Evolutionary conservation across 2,888 invertebrate species (phyloP).

Genomic region (Siphlonurus alternatus): DNA sequence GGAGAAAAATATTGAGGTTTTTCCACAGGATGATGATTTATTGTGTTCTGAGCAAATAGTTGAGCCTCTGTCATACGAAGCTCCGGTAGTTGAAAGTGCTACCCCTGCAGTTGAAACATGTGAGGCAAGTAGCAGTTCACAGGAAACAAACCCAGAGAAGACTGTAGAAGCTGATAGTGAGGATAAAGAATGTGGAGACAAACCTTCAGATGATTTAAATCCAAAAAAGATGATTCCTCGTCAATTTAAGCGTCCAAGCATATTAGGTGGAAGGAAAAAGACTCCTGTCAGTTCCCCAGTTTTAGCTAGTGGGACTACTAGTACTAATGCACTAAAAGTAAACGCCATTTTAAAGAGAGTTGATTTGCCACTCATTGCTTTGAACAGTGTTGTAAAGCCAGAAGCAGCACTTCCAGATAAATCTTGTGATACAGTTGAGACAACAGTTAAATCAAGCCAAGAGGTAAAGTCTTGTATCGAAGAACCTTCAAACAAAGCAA

Average conservation of each 20-base stretch:
- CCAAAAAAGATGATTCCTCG: background rate
- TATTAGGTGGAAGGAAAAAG: background rate
- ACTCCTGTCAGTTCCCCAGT: background rate
- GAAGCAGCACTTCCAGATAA: background rate
- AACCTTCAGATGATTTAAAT: background rate
- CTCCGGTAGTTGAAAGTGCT: no score
- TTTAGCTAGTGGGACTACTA: no score
- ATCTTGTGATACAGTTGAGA: no score
- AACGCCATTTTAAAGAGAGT: background rate
- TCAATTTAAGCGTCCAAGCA: background rate
- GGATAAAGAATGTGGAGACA: background rate
- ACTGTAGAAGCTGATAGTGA: background rate
- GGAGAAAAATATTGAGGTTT: background rate
- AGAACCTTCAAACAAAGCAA: no score
- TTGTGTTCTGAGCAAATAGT: no score
- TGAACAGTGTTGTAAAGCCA: background rate
- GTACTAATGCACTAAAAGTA: background rate
- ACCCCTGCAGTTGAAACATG: background rate
- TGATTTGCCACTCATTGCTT: no score
- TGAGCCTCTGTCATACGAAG: no score
- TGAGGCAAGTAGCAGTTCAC: background rate
- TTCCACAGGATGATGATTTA: background rate
- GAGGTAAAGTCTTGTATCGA: no score
- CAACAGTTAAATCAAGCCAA: background rate
- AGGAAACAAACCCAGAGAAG: background rate